These are phyloP conservation scores for Taeniopygia guttata DNA, from an alignment of 2,797 vertebrate species.

Conservation along the genomic window DNA sequence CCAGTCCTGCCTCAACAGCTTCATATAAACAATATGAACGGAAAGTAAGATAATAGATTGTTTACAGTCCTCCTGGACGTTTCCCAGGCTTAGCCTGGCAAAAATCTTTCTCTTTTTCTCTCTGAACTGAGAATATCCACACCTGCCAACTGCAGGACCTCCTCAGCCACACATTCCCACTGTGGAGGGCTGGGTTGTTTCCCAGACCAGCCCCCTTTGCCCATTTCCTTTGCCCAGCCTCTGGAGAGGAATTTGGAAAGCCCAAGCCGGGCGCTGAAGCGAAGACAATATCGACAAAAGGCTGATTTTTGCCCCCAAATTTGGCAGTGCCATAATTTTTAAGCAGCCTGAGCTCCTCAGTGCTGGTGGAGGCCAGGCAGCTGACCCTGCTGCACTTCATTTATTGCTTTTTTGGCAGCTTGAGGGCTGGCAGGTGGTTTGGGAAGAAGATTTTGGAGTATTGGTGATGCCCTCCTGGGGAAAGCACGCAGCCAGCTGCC, in stretches of 20 bases:
- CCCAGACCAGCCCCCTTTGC: neutral
- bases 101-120: too few species aligned
- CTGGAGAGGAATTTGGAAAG: neutral
- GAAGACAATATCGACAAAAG: neutral
- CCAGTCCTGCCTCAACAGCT: too few species aligned
- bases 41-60: too few species aligned
- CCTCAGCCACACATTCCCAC: neutral
- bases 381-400: neutral
- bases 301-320: neutral
- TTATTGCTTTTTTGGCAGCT: neutral
- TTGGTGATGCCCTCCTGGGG: neutral
- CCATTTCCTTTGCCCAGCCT: neutral
- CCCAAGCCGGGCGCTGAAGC: accelerated
- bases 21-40: too few species aligned
- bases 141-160: neutral
- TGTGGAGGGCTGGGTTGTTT: neutral
- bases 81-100: too few species aligned
- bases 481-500: neutral
- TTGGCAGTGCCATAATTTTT: neutral
- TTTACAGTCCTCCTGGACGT: too few species aligned
- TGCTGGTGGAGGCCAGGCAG: neutral
- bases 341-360: neutral
- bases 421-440: neutral
- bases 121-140: too few species aligned
- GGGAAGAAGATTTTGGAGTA: neutral